Evolutionary conservation across 1,140 invertebrate species (phyloP), one percentile per base, ranked within the genome.

Genomic region (Aricia agestis): DNA sequence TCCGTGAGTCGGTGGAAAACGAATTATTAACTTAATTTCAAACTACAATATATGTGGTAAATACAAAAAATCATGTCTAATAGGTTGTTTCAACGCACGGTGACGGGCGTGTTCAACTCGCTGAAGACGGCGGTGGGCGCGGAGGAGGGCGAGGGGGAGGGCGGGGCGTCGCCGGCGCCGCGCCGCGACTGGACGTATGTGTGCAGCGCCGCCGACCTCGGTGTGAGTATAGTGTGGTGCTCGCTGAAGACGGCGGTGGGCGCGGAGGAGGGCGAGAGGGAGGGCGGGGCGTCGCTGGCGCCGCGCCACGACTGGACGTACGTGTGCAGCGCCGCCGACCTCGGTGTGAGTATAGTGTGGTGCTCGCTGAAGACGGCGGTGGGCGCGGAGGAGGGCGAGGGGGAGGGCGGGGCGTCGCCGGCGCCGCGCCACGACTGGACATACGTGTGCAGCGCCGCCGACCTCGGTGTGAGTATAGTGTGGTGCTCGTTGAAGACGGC

Each of bases 51-150:
- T 32, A 32, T 32, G 2, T 32, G 6, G 2, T 32, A 32, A 32
- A 32, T 9, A 68, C 45, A 25, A 36, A 36, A 66, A 32, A 0
- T 5, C 19, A 9, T 25, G 19, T 19, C 1, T 15, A 41, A 3
- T 71, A 89, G 86, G 61, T 68, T 92, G 68, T 90, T 92, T 74
- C 88, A 89, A 9, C 84, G 91, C 69, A 92, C 91, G 1, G 90
- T 92, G 61, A 92, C 91, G 0, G 91, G 91, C 0, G 87, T 92
- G 72, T 91, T 92, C 76, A 92, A 92, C 71, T 89, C 87, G 0
- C 84, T 92, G 19, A 87, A 87, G 71, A 92, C 89, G 11, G 91
- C 89, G 0, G 90, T 92, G 19, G 87, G 88, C 1, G 90, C 83
- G 1, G 91, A 92, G 72, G 84, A 61, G 59, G 13, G 72, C 15